Evolutionary conservation across 2,888 invertebrate species (phyloP).

Genomic region (Sesia apiformis): DNA sequence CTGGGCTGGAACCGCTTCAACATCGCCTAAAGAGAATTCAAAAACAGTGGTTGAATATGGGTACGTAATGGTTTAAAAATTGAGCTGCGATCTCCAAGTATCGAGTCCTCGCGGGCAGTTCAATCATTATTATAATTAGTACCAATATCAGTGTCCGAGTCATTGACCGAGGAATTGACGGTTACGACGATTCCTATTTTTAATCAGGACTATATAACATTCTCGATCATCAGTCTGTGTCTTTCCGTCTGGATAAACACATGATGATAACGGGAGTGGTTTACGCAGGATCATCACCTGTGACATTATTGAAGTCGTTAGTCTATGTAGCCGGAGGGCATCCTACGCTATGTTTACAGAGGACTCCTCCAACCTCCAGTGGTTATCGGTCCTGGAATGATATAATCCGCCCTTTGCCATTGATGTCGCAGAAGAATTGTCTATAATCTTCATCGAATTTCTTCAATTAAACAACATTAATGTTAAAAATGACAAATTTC

Average conservation of each 20-base stretch:
- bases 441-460: no score
- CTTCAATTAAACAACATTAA: no score
- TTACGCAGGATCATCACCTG: no score
- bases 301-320: no score
- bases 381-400: no score
- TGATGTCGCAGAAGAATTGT: no score
- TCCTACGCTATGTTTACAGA: no score
- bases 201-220: slow-evolving; percentile 4
- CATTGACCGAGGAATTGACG: slow-evolving; percentile 8
- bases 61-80: neutral
- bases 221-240: neutral
- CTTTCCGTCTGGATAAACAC: neutral
- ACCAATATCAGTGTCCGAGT: slow-evolving; percentile 6
- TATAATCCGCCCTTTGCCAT: no score
- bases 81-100: slow-evolving; percentile 1
- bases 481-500: no score
- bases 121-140: slow-evolving; percentile 2
- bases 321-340: no score
- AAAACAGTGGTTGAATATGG: neutral
- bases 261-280: no score
- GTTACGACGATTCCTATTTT: slow-evolving; percentile 1
- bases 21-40: neutral
- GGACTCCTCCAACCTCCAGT: no score
- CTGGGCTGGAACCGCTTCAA: neutral
- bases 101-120: slow-evolving; percentile 3